These are phyloP conservation scores for Scatophagus argus DNA, from an alignment of 2,113 vertebrate genomes.

Conservation along the genomic window DNA sequence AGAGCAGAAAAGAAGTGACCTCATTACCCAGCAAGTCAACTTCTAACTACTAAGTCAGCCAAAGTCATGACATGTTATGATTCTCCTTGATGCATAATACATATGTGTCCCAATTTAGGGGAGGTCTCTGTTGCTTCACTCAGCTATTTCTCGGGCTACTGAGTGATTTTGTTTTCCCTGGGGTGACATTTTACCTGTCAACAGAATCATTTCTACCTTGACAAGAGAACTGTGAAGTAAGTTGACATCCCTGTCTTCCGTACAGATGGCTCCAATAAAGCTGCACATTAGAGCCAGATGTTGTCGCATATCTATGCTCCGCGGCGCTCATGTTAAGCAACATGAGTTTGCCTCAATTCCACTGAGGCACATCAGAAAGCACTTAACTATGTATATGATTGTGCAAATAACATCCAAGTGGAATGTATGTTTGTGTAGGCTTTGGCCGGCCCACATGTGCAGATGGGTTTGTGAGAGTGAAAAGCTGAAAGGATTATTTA, in stretches of 20 bases:
- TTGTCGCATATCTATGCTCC: constrained; percentile 22
- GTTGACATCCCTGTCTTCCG: constrained; percentile 32
- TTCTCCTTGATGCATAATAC: constrained; percentile 74
- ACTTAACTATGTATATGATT: constrained; percentile 33
- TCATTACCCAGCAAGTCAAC: constrained; percentile 66
- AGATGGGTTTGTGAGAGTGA: constrained; percentile 9
- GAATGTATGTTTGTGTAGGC: constrained; percentile 12
- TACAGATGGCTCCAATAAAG: constrained; percentile 62
- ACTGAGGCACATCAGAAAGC: constrained; percentile 35
- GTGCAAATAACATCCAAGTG: constrained; percentile 27
- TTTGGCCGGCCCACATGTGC: constrained; percentile 20
- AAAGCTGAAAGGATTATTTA: neutral
- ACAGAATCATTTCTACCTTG: constrained; percentile 46
- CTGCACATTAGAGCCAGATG: constrained; percentile 61
- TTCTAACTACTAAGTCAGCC: constrained; percentile 65
- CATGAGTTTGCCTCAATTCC: constrained; percentile 28
- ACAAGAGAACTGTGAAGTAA: constrained; percentile 29
- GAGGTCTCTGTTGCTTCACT: constrained; percentile 27
- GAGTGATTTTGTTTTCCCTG: constrained; percentile 33
- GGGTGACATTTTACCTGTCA: constrained; percentile 55
- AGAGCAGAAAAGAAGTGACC: constrained; percentile 65
- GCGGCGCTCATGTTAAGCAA: constrained; percentile 29
- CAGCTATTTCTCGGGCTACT: constrained; percentile 44
- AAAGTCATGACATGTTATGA: constrained; percentile 63
- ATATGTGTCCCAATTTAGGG: constrained; percentile 66